Conservation (phyloP, 2,797 vertebrate genomes). For the Leptodactylus fallax region DNA sequence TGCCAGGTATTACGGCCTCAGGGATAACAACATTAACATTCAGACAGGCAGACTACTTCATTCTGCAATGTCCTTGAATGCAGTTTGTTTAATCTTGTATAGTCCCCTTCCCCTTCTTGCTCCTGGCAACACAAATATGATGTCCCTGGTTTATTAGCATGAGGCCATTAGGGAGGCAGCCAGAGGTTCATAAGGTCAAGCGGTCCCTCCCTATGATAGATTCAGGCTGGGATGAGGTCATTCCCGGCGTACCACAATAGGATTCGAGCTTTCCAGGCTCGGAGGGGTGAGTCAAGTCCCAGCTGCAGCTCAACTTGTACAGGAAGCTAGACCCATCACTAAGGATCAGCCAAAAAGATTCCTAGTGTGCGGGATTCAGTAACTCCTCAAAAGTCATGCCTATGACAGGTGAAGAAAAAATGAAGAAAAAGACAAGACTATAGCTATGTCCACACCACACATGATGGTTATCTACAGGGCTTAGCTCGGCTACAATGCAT, state of each 20-base stretch:
- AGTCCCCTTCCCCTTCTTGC: constrained; percentile 22
- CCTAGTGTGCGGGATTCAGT: neutral
- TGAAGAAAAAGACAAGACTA: neutral
- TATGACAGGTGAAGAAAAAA: too few relatives aligned
- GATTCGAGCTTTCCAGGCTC: constrained; percentile 2
- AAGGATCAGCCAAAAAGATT: neutral
- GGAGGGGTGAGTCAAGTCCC: constrained; percentile 6
- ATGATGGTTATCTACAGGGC: too few relatives aligned
- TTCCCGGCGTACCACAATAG: neutral
- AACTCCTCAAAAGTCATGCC: neutral
- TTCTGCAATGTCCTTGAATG: constrained; percentile 3
- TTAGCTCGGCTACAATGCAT: too few relatives aligned
- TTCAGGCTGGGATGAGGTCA: constrained; percentile 48
- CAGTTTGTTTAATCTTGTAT: constrained; percentile 8
- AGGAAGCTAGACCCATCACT: neutral
- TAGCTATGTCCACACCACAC: too few relatives aligned
- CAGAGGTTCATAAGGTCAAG: constrained; percentile 36
- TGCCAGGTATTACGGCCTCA: too few relatives aligned
- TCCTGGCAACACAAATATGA: constrained; percentile 36
- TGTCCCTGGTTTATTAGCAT: constrained; percentile 24
- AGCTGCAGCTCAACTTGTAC: constrained; percentile 21
- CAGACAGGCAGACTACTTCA: neutral
- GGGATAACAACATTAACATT: neutral
- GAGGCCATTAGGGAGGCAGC: constrained; percentile 33
- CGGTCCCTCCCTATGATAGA: constrained; percentile 39